Base-by-base conservation (phyloP, 2,888 invertebrate species). In the Lottia gigantea region DNA sequence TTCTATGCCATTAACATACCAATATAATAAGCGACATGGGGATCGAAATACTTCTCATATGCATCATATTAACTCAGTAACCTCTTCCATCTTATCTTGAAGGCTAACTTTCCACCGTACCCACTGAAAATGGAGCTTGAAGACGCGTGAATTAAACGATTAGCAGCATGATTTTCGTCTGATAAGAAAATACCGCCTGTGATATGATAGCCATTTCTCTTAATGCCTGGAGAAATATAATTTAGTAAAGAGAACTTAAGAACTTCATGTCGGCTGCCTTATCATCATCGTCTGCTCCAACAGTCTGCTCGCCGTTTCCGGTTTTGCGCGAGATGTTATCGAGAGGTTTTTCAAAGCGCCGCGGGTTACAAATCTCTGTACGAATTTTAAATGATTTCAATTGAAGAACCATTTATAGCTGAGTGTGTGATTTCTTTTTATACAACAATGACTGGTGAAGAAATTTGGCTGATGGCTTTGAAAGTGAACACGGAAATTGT, bases 151-250 rank as follows among this genome's bases (percentile, higher is more conserved):
- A 69, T 55, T 69, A 23, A 61, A 49, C 69, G 64, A 64, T 64
- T 65, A 64, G 55, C 69, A 46, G 64, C 23, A 40, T 61, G 69
- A 69, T 69, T 69, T 40, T 64, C 46, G 49, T 63, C 68, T 67
- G 72, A 76, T 73, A 74, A 55, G 66, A 68, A 71, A 72, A 72
- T 68, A 74, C 68, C 76, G 70, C 71, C 68, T 72, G 76, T 63
- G 72, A 76, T 69, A 46, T 67, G 76, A 74, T 76, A 76, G 74
- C 62, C 62, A 68, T 70, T 63, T 73, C 70, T 71, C 70, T 70
- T 66, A 63, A 69, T 63, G 66, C 70, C 66, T 19, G 55, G 64
- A 72, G 72, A 72, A 72, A 72, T 66, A 72, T 72, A 72, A 72
- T 70, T 72, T 70, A 40, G 72, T 67, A 72, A 72, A 70, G 72